These are phyloP conservation scores for Brachyistius frenatus DNA, from an alignment of 2,113 vertebrate genomes.

Conservation along the genomic window DNA sequence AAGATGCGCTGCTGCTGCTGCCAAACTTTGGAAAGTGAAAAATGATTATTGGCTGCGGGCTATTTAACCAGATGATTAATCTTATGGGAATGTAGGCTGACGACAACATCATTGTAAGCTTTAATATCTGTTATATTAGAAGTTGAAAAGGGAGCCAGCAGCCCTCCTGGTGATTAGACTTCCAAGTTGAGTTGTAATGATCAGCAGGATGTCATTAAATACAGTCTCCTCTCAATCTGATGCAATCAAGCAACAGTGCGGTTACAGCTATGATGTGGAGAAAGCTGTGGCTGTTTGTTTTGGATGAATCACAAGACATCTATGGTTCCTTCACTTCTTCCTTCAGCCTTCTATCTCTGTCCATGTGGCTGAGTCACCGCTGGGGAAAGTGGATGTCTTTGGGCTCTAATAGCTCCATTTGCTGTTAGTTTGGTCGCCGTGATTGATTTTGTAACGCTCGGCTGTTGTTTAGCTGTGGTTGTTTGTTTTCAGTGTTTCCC, in stretches of 20 bases:
- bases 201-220: not conserved
- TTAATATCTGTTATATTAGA: not conserved
- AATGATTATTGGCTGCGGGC: not conserved
- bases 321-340: not conserved
- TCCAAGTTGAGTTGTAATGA: not conserved
- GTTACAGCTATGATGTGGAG: too few relatives aligned
- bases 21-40: constrained; percentile 2
- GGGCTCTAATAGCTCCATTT: constrained; percentile 3
- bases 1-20: not conserved
- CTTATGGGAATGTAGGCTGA: not conserved
- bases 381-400: constrained; percentile 24
- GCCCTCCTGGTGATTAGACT: not conserved
- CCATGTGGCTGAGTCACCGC: not conserved
- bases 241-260: not conserved
- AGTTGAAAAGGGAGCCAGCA: not conserved
- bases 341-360: not conserved
- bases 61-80: not conserved
- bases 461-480: constrained; percentile 43
- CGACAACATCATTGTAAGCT: not conserved
- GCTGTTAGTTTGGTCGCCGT: constrained; percentile 4
- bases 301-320: not conserved
- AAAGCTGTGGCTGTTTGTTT: not conserved
- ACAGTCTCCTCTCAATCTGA: not conserved
- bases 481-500: constrained; percentile 23
- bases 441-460: constrained; percentile 35